A percentile compares a stretch with the other conserved stretches of the same genome.
Conservation (phyloP, 2,888 invertebrate genomes). For the Fragum whitleyi region DNA sequence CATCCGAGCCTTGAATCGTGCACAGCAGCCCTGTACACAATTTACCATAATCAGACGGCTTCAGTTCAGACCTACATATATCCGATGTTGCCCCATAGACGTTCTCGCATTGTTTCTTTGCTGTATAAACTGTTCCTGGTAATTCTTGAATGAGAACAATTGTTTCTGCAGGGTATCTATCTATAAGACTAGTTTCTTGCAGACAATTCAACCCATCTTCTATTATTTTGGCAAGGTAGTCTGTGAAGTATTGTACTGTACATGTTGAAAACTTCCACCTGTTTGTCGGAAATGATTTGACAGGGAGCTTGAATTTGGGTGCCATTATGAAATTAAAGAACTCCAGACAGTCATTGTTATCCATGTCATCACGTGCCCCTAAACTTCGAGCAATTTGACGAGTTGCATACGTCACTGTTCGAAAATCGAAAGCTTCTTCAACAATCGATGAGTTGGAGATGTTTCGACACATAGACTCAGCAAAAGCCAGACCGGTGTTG, state of each 20-base stretch:
- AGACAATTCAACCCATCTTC: slow-evolving; percentile 51
- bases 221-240: slow-evolving; percentile 48
- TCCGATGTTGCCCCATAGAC: slow-evolving; percentile 42
- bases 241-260: slow-evolving; percentile 48
- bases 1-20: slow-evolving; percentile 21
- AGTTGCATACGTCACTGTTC: slow-evolving; percentile 54
- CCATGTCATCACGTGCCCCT: slow-evolving; percentile 63
- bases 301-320: slow-evolving; percentile 59
- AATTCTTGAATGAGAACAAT: slow-evolving; percentile 30
- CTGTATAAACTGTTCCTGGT: slow-evolving; percentile 47
- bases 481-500: slow-evolving; percentile 61
- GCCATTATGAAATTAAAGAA: slow-evolving; percentile 65
- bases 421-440: slow-evolving; percentile 57
- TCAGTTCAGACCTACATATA: slow-evolving; percentile 50
- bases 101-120: slow-evolving; percentile 49
- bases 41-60: slow-evolving; percentile 38
- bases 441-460: slow-evolving; percentile 63
- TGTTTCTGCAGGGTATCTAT: slow-evolving; percentile 36
- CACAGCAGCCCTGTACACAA: slow-evolving; percentile 55
- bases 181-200: slow-evolving; percentile 11
- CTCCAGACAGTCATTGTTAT: slow-evolving; percentile 63
- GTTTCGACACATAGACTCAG: slow-evolving; percentile 61
- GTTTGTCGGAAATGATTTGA: slow-evolving; percentile 52
- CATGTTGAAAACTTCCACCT: slow-evolving; percentile 60
- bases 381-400: slow-evolving; percentile 59